Evolutionary conservation across 2,888 invertebrate species (phyloP).

Genomic region (Cantharis rufa): DNA sequence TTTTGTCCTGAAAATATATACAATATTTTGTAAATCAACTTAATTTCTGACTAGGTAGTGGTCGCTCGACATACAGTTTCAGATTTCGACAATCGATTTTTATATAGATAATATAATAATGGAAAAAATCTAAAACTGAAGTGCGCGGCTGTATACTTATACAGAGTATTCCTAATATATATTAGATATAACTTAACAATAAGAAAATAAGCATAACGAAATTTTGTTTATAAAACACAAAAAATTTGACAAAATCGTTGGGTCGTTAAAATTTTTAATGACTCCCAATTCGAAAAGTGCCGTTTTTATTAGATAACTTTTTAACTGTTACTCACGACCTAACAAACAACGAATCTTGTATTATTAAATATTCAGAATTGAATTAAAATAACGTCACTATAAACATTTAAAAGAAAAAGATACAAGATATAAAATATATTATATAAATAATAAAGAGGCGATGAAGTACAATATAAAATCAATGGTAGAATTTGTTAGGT

Average conservation of each 20-base stretch:
- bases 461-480: conserved; percentile 44
- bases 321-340: conserved; percentile 40
- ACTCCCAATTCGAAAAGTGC: background rate
- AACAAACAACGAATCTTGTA: conserved; percentile 42
- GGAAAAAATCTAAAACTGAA: conserved; percentile 48
- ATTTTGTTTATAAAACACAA: conserved; percentile 46
- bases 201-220: conserved; percentile 49
- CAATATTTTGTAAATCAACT: conserved; percentile 47
- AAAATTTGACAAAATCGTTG: conserved; percentile 38
- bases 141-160: conserved; percentile 54
- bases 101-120: conserved; percentile 10
- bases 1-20: conserved; percentile 48
- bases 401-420: conserved; percentile 46
- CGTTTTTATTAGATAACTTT: conserved; percentile 7
- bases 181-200: conserved; percentile 53
- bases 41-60: conserved; percentile 50
- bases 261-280: background rate
- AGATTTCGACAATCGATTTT: conserved; percentile 40
- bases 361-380: conserved; percentile 34
- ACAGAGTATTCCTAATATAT: conserved; percentile 52
- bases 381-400: conserved; percentile 47
- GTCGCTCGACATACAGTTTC: conserved; percentile 50
- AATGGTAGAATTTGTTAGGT: conserved; percentile 35
- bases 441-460: conserved; percentile 42
- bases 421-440: conserved; percentile 50